phyloP scores from a whole-genome alignment of 1,140 invertebrate genomes.

The Temnothorax nylanderi region DNA sequence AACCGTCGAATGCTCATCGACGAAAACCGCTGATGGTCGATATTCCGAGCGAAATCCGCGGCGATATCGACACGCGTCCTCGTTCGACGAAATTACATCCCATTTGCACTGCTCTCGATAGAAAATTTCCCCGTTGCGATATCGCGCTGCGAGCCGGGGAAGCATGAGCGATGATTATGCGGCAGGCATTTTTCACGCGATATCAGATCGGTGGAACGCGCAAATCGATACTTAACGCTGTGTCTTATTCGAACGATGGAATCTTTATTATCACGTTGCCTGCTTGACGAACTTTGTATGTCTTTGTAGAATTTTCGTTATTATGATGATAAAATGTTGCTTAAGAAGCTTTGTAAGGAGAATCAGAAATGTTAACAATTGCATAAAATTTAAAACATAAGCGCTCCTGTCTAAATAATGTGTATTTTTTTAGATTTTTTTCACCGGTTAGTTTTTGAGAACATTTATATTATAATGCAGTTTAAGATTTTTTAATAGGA shows the following conservation, averaged over 20 bases:
- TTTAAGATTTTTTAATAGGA: too few relatives aligned
- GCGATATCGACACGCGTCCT: conserved; percentile 20
- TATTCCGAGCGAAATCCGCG: conserved; percentile 13
- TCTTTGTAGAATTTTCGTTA: too few relatives aligned
- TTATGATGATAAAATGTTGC: too few relatives aligned
- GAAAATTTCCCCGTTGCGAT: not conserved
- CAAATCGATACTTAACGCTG: not conserved
- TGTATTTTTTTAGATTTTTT: too few relatives aligned
- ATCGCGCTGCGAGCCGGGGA: not conserved
- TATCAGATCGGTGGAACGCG: not conserved
- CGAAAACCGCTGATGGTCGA: not conserved
- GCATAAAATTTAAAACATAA: too few relatives aligned
- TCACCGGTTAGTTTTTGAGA: too few relatives aligned
- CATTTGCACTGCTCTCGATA: not conserved
- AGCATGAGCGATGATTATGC: not conserved
- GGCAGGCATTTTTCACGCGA: not conserved
- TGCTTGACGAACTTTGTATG: too few relatives aligned
- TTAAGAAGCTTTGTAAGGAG: too few relatives aligned
- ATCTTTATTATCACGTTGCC: not conserved
- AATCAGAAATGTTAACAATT: too few relatives aligned
- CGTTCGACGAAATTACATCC: conserved; percentile 18
- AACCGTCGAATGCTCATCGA: not conserved
- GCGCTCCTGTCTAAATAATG: too few relatives aligned
- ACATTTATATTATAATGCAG: too few relatives aligned
- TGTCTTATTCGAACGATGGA: not conserved